Evolutionary conservation across 2,888 invertebrate species (phyloP), one percentile per base, ranked within the genome.

Genomic region (Scrobipalpa costella): DNA sequence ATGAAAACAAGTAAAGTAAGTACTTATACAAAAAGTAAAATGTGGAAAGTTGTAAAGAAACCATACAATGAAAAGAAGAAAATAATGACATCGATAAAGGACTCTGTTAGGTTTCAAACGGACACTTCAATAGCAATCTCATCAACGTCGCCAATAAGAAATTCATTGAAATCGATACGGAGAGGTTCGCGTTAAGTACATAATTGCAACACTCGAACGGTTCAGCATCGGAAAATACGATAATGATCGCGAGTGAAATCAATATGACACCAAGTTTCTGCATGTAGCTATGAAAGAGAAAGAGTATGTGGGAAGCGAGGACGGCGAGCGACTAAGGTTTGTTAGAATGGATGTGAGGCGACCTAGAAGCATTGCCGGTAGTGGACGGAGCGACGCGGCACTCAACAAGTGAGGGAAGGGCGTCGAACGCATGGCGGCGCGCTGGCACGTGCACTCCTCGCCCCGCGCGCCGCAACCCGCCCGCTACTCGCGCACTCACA

Each of bases 321-420:
- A 68, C 64, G 70, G 63, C 63, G 21, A 33, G 63, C n/a, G n/a
- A n/a, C n/a, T 61, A 65, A 59, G 66, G 66, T 67, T 21, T 63
- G 66, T 63, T 66, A 61, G 66, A 67, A 68, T 64, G 68, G 67
- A 69, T 63, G 60, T 61, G 64, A 63, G 55, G 73, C 74, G 76
- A 78, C 75, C 75, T 76, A 83, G 79, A 80, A 73, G 73, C 66
- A 66, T 62, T 52, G 66, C 64, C 65, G 67, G 62, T 66, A 66
- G 58, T 49, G 63, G 62, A 49, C 55, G 71, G 69, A 71, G 68
- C 55, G 68, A 72, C 70, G 69, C 77, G 77, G 78, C 75, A 81
- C 78, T 86, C 89, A 90, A 89, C 90, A 89, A 89, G 89, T 89
- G 85, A 79, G 83, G 78, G 80, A 80, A 77, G 81, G 78, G 77